A percentile compares a stretch with the other conserved stretches of the same genome.
phyloP scores from a whole-genome alignment of 2,888 invertebrate species.

The Drosophila pseudotakahashii region DNA sequence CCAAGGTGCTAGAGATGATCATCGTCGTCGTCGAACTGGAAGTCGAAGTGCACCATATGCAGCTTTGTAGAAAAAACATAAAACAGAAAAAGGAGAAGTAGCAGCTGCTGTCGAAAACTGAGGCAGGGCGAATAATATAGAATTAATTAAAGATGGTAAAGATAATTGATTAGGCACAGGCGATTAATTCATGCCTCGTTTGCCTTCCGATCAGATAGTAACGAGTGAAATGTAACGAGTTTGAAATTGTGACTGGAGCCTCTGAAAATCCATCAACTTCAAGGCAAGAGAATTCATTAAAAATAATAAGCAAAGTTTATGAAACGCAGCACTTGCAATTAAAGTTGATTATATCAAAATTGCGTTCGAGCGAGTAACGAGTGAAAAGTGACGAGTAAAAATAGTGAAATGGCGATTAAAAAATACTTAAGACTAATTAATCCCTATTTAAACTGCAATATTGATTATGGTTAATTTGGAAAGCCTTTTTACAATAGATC shows the following conservation, averaged over 20 bases:
- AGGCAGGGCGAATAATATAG: conserved; percentile 79
- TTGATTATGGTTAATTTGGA: no score
- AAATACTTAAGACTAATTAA: no score
- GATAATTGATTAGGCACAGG: conserved; percentile 84
- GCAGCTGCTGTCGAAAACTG: conserved; percentile 60
- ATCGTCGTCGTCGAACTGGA: conserved; percentile 20
- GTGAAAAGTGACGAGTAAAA: not conserved
- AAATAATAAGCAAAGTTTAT: not conserved
- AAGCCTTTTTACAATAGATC: no score
- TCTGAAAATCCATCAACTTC: not conserved
- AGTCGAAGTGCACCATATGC: conserved; percentile 9
- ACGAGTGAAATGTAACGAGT: conserved; percentile 29
- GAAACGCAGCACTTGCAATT: not conserved
- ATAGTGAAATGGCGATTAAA: no score
- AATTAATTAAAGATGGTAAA: conserved; percentile 85
- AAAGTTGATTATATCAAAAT: not conserved
- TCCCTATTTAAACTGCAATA: no score
- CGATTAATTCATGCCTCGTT: conserved; percentile 83
- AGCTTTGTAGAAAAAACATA: not conserved
- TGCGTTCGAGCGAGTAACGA: not conserved
- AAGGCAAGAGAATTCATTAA: conserved; percentile 2
- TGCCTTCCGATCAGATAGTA: conserved; percentile 43
- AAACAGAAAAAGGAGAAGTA: conserved; percentile 6
- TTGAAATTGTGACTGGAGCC: not conserved
- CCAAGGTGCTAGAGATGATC: conserved; percentile 50